Conservation (phyloP, 2,888 invertebrate genomes). For the Brachyptera putata region DNA sequence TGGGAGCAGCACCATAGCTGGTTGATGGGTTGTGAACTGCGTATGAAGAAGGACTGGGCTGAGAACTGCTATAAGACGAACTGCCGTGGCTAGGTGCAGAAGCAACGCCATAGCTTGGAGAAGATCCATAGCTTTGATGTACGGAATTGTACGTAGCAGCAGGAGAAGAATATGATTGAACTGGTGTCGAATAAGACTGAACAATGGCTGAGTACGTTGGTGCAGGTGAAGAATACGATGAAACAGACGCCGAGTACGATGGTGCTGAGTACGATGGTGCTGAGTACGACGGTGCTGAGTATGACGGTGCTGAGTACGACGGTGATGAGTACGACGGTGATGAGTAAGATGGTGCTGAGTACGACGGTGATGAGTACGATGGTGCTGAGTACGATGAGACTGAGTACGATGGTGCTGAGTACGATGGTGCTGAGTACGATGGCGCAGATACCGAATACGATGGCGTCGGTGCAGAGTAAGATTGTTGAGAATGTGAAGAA, state of each 20-base stretch:
- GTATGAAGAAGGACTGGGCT: not conserved
- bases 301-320: too few relatives aligned
- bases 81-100: too few relatives aligned
- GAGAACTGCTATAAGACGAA: not conserved
- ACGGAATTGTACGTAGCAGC: not conserved
- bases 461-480: not conserved
- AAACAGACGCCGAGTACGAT: not conserved
- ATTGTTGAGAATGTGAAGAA: not conserved
- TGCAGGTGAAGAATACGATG: not conserved
- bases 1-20: too few relatives aligned
- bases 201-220: not conserved
- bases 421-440: too few relatives aligned
- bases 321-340: too few relatives aligned
- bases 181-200: not conserved
- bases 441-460: too few relatives aligned
- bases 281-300: too few relatives aligned
- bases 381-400: not conserved
- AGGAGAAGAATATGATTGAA: not conserved
- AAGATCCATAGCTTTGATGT: not conserved
- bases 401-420: not conserved
- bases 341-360: too few relatives aligned
- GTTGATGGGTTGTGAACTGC: not conserved
- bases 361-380: too few relatives aligned
- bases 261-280: too few relatives aligned
- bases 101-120: not conserved